Percentiles rank a stretch among this genome's conserved stretches.
Conservation (phyloP, 1,140 invertebrate genomes). For the Drosophila micromelanica region DNA sequence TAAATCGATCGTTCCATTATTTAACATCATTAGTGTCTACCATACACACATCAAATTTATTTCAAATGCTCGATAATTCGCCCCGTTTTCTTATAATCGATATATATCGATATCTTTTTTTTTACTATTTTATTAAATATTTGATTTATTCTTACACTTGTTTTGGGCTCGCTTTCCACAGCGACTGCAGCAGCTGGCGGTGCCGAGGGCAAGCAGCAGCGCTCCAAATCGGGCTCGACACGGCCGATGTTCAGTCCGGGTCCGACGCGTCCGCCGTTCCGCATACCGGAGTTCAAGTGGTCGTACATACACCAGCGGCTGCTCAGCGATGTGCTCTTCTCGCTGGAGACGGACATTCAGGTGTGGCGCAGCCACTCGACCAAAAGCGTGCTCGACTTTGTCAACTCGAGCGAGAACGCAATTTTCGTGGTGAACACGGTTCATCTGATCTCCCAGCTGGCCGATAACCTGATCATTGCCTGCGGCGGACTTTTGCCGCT, state of each 20-base stretch:
- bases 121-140: no score
- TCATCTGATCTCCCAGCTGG: conserved; percentile 98
- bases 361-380: conserved; percentile 95
- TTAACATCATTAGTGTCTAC: no score
- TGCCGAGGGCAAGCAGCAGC: conserved; percentile 37
- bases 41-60: no score
- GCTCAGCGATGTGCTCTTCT: conserved; percentile 98
- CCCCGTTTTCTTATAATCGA: no score
- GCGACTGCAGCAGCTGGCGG: conserved; percentile 11
- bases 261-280: conserved; percentile 97
- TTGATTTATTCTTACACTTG: no score
- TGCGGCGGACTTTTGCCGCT: conserved; percentile 98
- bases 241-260: conserved; percentile 97
- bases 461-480: conserved; percentile 99
- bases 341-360: conserved; percentile 98
- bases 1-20: no score
- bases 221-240: conserved; percentile 86
- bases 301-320: conserved; percentile 99
- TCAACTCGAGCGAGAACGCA: conserved; percentile 98
- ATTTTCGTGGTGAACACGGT: conserved; percentile 99
- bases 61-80: no score
- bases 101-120: no score
- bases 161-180: conserved; percentile 2
- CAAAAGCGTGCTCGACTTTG: conserved; percentile 98
- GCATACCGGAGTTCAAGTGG: conserved; percentile 99